Conservation (phyloP, 2,113 vertebrate species). For the Malurus cyaneus region DNA sequence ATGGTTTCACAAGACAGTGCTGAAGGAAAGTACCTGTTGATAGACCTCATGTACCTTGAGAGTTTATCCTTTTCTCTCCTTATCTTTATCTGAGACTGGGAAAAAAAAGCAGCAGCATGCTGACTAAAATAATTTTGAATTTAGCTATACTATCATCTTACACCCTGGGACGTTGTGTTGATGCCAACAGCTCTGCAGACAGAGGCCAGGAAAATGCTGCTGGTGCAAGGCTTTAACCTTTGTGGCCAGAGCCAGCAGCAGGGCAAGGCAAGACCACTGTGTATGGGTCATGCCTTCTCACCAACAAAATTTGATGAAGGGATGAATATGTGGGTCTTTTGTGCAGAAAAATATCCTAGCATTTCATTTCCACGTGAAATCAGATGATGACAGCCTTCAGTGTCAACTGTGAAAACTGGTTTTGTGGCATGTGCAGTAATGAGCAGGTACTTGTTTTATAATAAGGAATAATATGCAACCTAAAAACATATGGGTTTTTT, state of each 20-base stretch:
- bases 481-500: not conserved
- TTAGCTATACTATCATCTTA: not conserved
- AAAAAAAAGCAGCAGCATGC: not conserved
- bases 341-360: slow-evolving; percentile 46
- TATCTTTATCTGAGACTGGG: not conserved
- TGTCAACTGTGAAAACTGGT: not conserved
- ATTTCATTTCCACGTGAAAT: slow-evolving; percentile 60
- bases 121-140: not conserved
- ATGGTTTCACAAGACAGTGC: not conserved
- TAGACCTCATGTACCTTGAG: not conserved
- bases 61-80: not conserved
- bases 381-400: slow-evolving; percentile 53
- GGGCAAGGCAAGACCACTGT: not conserved
- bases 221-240: not conserved
- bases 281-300: not conserved
- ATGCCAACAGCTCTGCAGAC: not conserved
- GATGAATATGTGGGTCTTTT: not conserved
- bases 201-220: not conserved
- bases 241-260: not conserved
- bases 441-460: not conserved
- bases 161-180: accelerated
- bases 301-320: not conserved
- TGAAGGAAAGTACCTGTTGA: not conserved
- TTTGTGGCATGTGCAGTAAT: not conserved
- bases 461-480: not conserved